Evolutionary conservation across 2,888 invertebrate genomes (phyloP), one percentile per base, ranked within the genome.

Genomic region (Callinectes sapidus): DNA sequence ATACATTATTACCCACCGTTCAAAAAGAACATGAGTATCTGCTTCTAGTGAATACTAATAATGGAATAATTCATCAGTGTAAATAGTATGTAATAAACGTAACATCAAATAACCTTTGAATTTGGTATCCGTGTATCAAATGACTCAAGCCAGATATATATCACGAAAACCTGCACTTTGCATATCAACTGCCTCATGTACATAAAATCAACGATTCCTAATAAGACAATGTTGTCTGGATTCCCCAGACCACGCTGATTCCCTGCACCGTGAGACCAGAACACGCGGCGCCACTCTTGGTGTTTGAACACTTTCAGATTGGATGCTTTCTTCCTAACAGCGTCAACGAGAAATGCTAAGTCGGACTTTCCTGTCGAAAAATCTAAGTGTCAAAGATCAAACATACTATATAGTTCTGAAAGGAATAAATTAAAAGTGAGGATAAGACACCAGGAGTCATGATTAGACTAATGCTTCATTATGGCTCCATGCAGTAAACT

Each of bases 181-280:
- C 91, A 91, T 42, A 91, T 14, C 32, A 91, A 28, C 71, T 91
- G 91, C 42, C 91, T 91, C 91, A 91, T 91, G n/a, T 91, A 91
- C 91, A 91, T 91, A 54, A 91, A 91, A 48, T 91, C 91, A 13
- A 23, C n/a, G 8, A 91, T 87, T 8, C 87, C 91, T 35, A 87
- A 91, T 32, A 91, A 71, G 3, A 91, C 71, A 39, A 91, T 77
- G 32, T 91, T 91, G 54, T 48, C 87, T 32, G 77, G 77, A 42
- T 48, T 87, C 13, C 23, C 66, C 0, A 28, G 32, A 48, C 23
- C 2, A 16, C 54, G n/a, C 14, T 32, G 48, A 32, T 91, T 91
- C 86, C 87, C 88, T 88, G 55, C 16, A 71, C 71, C 28, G 77
- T 87, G 91, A 66, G 91, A 32, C 91, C 91, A 91, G 77, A 91